Base-by-base conservation (phyloP, 2,888 invertebrate genomes). In the Drymonia ruficornis region DNA sequence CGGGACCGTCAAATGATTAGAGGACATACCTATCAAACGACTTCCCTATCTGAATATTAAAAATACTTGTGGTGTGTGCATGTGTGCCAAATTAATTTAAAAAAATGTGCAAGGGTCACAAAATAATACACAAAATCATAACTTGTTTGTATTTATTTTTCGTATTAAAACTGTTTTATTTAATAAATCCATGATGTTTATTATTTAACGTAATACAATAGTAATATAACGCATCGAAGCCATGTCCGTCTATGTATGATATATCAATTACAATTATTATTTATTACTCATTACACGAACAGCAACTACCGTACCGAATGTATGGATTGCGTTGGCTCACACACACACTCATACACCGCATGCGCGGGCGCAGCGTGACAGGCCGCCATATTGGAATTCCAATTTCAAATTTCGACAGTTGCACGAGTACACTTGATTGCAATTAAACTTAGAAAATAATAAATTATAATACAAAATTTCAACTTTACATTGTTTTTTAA, bases 151-250 rank as follows among this genome's bases (percentile, higher is more conserved):
- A 82, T 88, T 89, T 91, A 81, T 91, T 91, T 87, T 68, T 68
- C 70, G 71, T 70, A 89, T 91, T 89, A 89, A 91, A 91, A 87
- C 86, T 70, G 71, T 70, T 90, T 91, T 87, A 90, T 85, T 90
- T 89, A 90, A 91, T 86, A 91, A 91, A 91, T 91, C 89, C 91
- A 90, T 90, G 70, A 71, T 86, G 91, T 89, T 86, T 81, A 89
- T 89, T 90, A 34, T 34, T 34, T 34, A 91, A 91, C 88, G 85
- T 88, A 89, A 86, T 87, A 81, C 83, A 90, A 87, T 89, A 89
- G 86, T 83, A 86, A 90, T 82, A 86, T 84, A 87, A 71, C 65
- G 71, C 71, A 67, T 64, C 56, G 83, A 89, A 91, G 90, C 90
- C 82, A 87, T 84, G 87, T 89, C 80, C 68, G 58, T 81, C 75